phyloP scores from a whole-genome alignment of 2,888 invertebrate genomes.

The Dexiosoma caninum region DNA sequence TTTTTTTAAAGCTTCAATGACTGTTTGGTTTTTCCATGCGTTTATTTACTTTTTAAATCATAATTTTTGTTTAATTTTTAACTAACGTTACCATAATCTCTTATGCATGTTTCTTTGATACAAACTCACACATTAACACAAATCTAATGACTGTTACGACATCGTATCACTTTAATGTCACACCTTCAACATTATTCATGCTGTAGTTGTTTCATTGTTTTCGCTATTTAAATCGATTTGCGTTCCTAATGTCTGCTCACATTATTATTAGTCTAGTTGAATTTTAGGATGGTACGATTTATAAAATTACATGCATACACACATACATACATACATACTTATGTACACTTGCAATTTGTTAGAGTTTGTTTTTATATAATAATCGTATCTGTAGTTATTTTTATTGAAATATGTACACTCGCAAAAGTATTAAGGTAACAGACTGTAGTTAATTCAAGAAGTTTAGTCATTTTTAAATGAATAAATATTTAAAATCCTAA shows the following conservation, averaged over 20 bases:
- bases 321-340: too few relatives aligned
- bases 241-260: background rate
- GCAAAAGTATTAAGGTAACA: too few relatives aligned
- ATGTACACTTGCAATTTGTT: too few relatives aligned
- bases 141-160: constrained; percentile 44
- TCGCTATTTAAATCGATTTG: constrained; percentile 13
- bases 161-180: constrained; percentile 56
- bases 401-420: too few relatives aligned
- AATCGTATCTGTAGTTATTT: too few relatives aligned
- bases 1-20: background rate
- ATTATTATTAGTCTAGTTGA: background rate
- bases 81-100: constrained; percentile 2
- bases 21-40: constrained; percentile 44
- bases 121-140: background rate
- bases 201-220: constrained; percentile 10
- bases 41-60: background rate
- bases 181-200: constrained; percentile 51
- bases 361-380: too few relatives aligned
- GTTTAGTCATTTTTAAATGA: too few relatives aligned
- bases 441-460: too few relatives aligned
- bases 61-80: background rate
- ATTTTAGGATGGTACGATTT: background rate
- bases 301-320: too few relatives aligned
- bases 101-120: background rate
- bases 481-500: too few relatives aligned